Base-by-base conservation (phyloP, 2,113 vertebrate species). In the Cnemophilus loriae region DNA sequence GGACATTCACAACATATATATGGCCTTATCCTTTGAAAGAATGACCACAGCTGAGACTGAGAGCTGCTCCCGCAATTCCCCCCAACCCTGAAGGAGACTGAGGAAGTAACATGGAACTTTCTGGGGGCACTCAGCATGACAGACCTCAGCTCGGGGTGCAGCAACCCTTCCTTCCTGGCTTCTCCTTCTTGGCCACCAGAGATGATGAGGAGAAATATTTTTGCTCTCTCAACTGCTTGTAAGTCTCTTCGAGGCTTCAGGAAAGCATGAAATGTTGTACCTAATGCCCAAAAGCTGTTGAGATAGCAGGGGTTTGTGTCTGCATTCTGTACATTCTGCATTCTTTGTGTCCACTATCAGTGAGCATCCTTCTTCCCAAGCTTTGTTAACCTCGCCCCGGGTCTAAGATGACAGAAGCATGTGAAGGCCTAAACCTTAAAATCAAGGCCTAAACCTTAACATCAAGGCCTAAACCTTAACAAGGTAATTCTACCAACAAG, bases 31-130 rank as follows among this genome's bases (percentile, higher is more conserved):
- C 44, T 87, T 71, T 61, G 65, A 82, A 96, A n/a, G 20, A 64
- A n/a, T 0, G 0, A 64, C 53, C 0, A 0, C 22, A 52, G 19
- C 56, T 37, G 21, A 46, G 30, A 80, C 39, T 0, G 0, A 28
- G 22, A 68, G 32, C 42, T 9, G 46, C 11, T 75, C 35, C 28
- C 16, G 28, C 28, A 42, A 9, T 26, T 78, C 12, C 33, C 42
- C 17, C 17, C 26, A 52, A 52, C 76, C 10, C 56, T 42, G 44
- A 78, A 41, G 46, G 10, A 19, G 35, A 23, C 12, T 44, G 50
- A 64, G 46, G 59, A 32, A 22, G 16, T 17, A 35, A 41, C 13
- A 11, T 13, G n/a, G 55, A 3, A 9, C 15, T 55, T 65, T 22
- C 3, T 2, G 1, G 21, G 18, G 13, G 6, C 39, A 30, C 27